Conservation (phyloP, 2,888 invertebrate genomes). For the Apomyelois bistriatella region DNA sequence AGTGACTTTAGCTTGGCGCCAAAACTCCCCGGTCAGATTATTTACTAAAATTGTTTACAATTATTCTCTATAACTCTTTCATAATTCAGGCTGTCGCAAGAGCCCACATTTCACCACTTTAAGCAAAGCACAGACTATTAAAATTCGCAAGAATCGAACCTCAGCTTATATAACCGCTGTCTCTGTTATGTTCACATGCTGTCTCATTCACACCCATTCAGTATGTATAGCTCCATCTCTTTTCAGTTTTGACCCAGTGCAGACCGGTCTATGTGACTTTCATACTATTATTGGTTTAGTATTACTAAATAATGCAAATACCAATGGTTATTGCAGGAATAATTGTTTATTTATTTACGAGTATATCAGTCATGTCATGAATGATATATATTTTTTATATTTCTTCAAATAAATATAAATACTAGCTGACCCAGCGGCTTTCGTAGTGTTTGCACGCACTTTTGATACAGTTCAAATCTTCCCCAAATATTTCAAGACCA, state of each 20-base stretch:
- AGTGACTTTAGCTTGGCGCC: no score
- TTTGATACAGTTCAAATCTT: no score
- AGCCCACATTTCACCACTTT: constrained; percentile 1
- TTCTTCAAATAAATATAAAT: no score
- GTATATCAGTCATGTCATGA: no score
- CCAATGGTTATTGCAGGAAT: neutral
- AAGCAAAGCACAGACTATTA: constrained; percentile 4
- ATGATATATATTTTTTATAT: no score
- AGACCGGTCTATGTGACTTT: neutral
- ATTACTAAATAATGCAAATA: neutral
- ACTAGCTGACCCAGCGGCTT: no score
- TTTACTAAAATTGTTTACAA: no score
- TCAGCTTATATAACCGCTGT: neutral
- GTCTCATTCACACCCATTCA: neutral
- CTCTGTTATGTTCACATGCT: neutral
- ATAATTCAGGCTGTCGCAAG: neutral
- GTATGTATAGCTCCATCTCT: neutral
- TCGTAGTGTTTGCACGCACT: no score
- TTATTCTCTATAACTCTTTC: no score
- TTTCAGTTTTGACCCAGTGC: constrained; percentile 6
- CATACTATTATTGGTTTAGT: neutral
- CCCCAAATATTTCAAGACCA: no score
- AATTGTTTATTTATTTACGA: neutral
- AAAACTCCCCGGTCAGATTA: no score
- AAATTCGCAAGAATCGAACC: constrained; percentile 11